Conservation (phyloP, 2,797 vertebrate species). For the Hypotaenidia philippensis region DNA sequence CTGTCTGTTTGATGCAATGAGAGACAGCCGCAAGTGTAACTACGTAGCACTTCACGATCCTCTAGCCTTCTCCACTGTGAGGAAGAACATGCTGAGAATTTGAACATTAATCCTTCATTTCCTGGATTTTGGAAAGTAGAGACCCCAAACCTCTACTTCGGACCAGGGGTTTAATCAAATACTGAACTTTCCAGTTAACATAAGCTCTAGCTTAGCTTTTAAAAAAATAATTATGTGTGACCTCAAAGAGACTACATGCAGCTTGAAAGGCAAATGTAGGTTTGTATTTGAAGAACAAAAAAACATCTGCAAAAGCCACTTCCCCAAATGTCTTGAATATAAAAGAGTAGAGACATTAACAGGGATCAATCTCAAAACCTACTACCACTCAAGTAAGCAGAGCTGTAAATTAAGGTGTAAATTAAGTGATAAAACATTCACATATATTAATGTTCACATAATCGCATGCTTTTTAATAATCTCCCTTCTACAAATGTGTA, state of each 20-base stretch:
- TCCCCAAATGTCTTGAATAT: background rate
- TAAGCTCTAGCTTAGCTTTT: background rate
- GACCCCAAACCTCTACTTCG: background rate
- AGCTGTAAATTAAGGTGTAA: background rate
- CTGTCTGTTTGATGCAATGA: fast-evolving
- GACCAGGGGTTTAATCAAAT: background rate
- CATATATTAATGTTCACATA: background rate
- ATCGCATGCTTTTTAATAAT: background rate
- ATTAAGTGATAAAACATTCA: background rate
- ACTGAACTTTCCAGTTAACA: background rate
- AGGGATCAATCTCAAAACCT: background rate
- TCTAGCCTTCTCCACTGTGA: background rate
- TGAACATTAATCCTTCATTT: background rate
- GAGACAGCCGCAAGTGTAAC: background rate
- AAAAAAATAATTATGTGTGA: background rate
- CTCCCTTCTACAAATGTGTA: background rate
- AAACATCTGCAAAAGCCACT: background rate
- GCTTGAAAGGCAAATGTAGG: background rate
- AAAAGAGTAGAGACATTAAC: background rate
- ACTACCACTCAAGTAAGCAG: background rate
- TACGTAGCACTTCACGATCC: background rate
- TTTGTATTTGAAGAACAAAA: background rate
- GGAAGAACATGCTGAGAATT: background rate
- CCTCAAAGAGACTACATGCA: background rate
- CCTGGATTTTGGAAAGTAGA: background rate